These are phyloP conservation scores for Gobio gobio DNA, from an alignment of 2,113 vertebrate genomes.

Conservation along the genomic window DNA sequence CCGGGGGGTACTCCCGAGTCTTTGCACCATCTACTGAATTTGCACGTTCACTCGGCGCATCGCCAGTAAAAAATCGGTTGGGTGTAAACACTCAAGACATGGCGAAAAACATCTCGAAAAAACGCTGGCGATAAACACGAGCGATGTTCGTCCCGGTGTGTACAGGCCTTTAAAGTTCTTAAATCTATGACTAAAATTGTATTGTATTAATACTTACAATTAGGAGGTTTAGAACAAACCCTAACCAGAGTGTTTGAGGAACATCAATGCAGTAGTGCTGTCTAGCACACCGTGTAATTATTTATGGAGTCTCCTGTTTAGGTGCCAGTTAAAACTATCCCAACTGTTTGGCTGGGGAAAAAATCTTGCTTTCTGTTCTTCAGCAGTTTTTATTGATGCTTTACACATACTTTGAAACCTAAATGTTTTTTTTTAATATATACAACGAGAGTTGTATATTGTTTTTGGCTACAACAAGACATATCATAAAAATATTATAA, in stretches of 20 bases:
- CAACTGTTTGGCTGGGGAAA: not conserved
- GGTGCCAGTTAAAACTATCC: not conserved
- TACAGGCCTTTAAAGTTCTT: not conserved
- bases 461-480: not conserved
- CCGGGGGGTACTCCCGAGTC: too few relatives aligned
- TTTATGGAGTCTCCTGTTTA: not conserved
- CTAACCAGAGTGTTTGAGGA: not conserved
- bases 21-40: too few relatives aligned
- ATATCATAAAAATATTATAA: not conserved
- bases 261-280: not conserved
- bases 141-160: too few relatives aligned
- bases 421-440: not conserved
- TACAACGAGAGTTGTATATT: constrained; percentile 24
- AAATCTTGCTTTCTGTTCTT: not conserved
- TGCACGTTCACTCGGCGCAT: too few relatives aligned
- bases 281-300: not conserved
- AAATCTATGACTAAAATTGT: not conserved
- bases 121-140: too few relatives aligned
- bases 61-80: too few relatives aligned
- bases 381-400: not conserved
- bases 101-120: too few relatives aligned
- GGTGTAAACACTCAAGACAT: too few relatives aligned
- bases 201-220: not conserved
- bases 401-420: constrained; percentile 14
- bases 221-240: not conserved